These are phyloP conservation scores for Chrysaora quinquecirrha DNA, from an alignment of 30 jellyfish, hydroid and myxozoan species.

Conservation along the genomic window DNA sequence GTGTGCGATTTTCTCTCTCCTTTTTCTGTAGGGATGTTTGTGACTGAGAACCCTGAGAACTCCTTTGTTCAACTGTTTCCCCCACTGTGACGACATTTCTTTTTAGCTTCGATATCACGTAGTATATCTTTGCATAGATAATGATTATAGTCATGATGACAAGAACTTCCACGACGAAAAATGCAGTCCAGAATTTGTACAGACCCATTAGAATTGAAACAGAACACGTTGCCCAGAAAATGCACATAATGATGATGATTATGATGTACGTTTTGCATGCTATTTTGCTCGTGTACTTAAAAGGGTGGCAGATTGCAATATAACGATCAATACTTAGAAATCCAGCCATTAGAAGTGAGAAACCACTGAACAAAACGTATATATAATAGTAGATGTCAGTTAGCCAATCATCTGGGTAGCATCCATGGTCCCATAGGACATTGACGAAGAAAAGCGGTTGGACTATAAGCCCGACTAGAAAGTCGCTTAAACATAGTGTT, in stretches of 20 bases:
- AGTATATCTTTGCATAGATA: background rate
- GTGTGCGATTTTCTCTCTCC: background rate
- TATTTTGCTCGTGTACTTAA: background rate
- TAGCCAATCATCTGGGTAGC: background rate
- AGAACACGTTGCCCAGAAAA: background rate
- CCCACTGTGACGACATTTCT: background rate
- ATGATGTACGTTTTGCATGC: background rate
- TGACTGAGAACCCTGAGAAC: background rate
- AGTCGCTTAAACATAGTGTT: constrained; percentile 54
- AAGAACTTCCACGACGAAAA: background rate
- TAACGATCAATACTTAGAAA: constrained; percentile 29
- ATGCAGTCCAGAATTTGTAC: background rate
- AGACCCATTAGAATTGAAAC: background rate
- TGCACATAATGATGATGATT: background rate
- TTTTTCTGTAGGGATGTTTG: background rate
- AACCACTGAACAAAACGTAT: constrained; percentile 2
- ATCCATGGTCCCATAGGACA: background rate
- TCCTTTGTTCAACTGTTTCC: background rate
- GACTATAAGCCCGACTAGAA: constrained; percentile 45
- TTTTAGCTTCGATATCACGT: background rate
- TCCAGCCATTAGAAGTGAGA: background rate
- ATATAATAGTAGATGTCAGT: background rate
- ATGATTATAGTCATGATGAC: background rate
- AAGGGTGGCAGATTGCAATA: constrained; percentile 51
- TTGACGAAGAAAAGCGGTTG: constrained; percentile 54